Conservation (phyloP, 2,113 vertebrate species). For the Phyllopteryx taeniolatus region DNA sequence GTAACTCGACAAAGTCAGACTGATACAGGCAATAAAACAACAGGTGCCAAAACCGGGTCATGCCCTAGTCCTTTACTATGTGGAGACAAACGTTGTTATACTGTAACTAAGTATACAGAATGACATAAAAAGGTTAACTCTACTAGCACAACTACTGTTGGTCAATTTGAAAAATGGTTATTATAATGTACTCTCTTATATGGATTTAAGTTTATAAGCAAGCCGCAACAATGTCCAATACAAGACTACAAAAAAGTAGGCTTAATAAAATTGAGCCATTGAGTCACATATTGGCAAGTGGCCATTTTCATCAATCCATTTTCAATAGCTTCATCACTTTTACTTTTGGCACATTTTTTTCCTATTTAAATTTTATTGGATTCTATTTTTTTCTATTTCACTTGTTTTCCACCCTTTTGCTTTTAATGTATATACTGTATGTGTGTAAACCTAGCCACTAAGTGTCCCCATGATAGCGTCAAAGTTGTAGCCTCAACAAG, state of each 20-base stretch:
- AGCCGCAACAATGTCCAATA: no score
- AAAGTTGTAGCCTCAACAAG: background rate
- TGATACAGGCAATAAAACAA: background rate
- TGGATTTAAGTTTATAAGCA: no score
- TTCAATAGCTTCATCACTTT: no score
- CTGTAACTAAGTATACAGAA: background rate
- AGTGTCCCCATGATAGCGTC: background rate
- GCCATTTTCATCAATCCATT: no score
- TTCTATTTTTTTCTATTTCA: no score
- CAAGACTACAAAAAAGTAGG: no score
- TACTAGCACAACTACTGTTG: background rate
- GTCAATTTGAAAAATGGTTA: background rate
- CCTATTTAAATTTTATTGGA: no score
- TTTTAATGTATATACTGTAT: background rate
- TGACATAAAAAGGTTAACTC: background rate
- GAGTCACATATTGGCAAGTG: no score
- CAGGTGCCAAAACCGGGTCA: background rate
- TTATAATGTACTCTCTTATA: background rate
- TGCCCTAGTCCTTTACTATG: background rate
- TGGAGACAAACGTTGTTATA: background rate
- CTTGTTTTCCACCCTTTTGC: background rate
- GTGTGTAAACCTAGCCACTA: no score
- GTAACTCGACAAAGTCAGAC: background rate
- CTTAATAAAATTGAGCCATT: no score
- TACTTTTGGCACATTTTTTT: no score